These are phyloP conservation scores for Zaprionus capensis DNA, from an alignment of 1,140 invertebrate species.

Conservation along the genomic window DNA sequence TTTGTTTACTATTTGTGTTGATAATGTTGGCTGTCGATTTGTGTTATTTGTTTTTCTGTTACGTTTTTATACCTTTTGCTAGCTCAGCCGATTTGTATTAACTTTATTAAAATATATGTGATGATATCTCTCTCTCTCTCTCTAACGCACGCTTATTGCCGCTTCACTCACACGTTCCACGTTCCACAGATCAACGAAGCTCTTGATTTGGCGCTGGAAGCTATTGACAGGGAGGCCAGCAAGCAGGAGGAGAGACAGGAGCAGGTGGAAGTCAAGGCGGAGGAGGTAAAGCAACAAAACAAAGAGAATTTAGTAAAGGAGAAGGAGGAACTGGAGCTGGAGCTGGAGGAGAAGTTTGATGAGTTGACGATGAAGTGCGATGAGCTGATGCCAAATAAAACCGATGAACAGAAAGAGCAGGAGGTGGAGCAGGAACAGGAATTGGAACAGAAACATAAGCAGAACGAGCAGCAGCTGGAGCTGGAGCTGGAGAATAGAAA, in stretches of 20 bases:
- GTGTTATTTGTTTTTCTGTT: slow-evolving; percentile 33
- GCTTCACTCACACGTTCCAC: slow-evolving; percentile 54
- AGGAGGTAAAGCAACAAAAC: slow-evolving; percentile 25
- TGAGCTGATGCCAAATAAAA: slow-evolving; percentile 5
- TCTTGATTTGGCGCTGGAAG: slow-evolving; percentile 86
- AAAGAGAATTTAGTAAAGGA: slow-evolving; percentile 23
- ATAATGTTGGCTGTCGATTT: slow-evolving; percentile 28
- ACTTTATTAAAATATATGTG: slow-evolving; percentile 69
- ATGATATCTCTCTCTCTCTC: slow-evolving; percentile 50
- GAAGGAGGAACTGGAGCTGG: background rate
- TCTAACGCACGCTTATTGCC: slow-evolving; percentile 50
- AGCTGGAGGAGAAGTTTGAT: background rate
- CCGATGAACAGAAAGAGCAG: slow-evolving; percentile 26
- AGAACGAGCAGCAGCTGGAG: slow-evolving; percentile 41
- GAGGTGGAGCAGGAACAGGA: slow-evolving; percentile 22
- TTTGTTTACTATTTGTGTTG: slow-evolving; percentile 21
- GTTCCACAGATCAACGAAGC: slow-evolving; percentile 86
- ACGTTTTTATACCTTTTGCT: slow-evolving; percentile 48
- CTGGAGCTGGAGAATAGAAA: slow-evolving; percentile 12
- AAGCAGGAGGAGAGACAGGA: slow-evolving; percentile 33
- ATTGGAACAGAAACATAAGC: slow-evolving; percentile 26
- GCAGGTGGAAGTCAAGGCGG: background rate
- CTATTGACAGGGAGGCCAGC: slow-evolving; percentile 85
- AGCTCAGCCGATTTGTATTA: slow-evolving; percentile 52
- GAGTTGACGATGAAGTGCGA: background rate